Evolutionary conservation across 53 echinoderm and acorn worm species (phyloP), one percentile per base, ranked within the genome.

Genomic region (Zoroaster sp.): DNA sequence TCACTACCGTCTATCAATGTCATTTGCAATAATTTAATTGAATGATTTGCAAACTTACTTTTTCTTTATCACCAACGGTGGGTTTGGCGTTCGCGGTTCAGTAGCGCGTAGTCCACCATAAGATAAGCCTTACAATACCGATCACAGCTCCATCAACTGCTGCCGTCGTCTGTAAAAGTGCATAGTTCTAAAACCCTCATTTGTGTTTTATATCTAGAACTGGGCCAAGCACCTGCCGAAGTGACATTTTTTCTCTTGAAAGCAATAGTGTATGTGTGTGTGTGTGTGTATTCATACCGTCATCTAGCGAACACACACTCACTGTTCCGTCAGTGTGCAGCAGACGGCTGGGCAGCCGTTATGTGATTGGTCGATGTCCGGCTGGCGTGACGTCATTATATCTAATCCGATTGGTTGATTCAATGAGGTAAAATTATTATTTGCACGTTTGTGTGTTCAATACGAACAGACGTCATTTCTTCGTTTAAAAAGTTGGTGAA

Each of bases 221-320:
- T 82, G 42, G 82, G 82, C 82, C 82, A 82, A 67, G 82, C 82
- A 82, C 82, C 82, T 82, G 82, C 42, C 43, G 66, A n/a, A 43
- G 28, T 67, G 82, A 67, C 82, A 68, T 66, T 59, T 28, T 28
- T 25, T 11, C 63, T 28, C 25, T n/a, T n/a, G n/a, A n/a, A n/a
- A n/a, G n/a, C n/a, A n/a, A n/a, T n/a, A n/a, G 6, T 31, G 69
- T 34, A 36, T 70, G 41, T 23, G 40, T 21, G 7, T 41, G 17
- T 7, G 18, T 30, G 68, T 2, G 73, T 23, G 5, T 49, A 21
- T 3, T 47, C 31, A 2, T 12, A 2, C 32, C 74, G 23, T 12
- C 1, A 42, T 36, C 11, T 34, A 75, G 4, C n/a, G n/a, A n/a
- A 21, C 41, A 47, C 47, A 75, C 75, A 75, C 15, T 12, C 49